Percentiles rank a stretch among this genome's conserved stretches.
Evolutionary conservation across 2,888 invertebrate genomes (phyloP).

Genomic region (Mystacides longicornis): DNA sequence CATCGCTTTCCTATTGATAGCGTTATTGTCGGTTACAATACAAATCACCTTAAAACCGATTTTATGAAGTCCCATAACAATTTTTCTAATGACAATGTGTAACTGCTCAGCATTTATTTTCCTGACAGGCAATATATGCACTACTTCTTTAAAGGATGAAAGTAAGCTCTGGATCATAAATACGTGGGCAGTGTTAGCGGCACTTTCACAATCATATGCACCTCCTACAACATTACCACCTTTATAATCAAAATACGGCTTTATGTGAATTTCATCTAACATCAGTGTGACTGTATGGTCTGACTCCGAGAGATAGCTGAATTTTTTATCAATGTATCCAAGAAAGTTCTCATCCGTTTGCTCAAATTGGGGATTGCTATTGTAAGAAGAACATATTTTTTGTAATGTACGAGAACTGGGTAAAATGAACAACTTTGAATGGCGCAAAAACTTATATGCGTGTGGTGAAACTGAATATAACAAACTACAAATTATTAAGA

Average conservation of each 20-base stretch:
- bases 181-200: slow-evolving; percentile 16
- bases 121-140: too few relatives aligned
- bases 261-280: too few relatives aligned
- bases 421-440: not conserved
- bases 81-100: too few relatives aligned
- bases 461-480: not conserved
- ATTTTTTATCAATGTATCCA: not conserved
- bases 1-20: too few relatives aligned
- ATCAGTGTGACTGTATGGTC: not conserved
- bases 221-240: not conserved
- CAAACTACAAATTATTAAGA: not conserved
- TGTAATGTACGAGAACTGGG: not conserved
- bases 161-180: not conserved
- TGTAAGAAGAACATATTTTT: not conserved
- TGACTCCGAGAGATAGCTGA: not conserved
- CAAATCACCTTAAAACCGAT: too few relatives aligned
- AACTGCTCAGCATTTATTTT: too few relatives aligned
- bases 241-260: not conserved
- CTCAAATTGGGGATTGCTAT: not conserved
- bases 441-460: not conserved
- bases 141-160: too few relatives aligned
- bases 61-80: too few relatives aligned
- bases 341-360: not conserved
- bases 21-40: too few relatives aligned
- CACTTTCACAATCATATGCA: not conserved